A percentile compares a stretch with the other conserved stretches of the same genome.
Evolutionary conservation across 2,888 invertebrate genomes (phyloP).

Genomic region (Cheilosia scutellata): DNA sequence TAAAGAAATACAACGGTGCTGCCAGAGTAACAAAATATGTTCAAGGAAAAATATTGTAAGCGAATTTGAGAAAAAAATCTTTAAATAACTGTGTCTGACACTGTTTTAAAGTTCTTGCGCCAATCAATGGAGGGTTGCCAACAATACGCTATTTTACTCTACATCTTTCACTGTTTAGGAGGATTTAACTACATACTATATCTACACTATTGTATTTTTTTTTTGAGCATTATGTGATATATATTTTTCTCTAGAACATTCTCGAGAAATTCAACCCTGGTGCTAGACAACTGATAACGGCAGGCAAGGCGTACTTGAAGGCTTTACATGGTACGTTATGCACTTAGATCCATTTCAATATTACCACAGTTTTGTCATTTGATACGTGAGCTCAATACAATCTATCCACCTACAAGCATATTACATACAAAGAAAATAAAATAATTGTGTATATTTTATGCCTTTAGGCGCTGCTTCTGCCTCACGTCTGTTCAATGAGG

Average conservation of each 20-base stretch:
- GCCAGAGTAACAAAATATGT: background rate
- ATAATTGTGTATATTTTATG: slow-evolving; percentile 75
- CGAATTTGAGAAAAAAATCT: background rate
- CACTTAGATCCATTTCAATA: slow-evolving; percentile 25
- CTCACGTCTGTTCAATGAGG: slow-evolving; percentile 94
- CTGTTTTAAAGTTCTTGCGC: too few relatives aligned
- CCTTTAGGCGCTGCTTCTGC: slow-evolving; percentile 93
- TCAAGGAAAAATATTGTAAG: background rate
- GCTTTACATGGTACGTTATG: slow-evolving; percentile 94
- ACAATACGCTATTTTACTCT: too few relatives aligned
- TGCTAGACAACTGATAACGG: slow-evolving; percentile 95
- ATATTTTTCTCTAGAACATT: slow-evolving; percentile 92
- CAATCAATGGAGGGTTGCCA: too few relatives aligned
- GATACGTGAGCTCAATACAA: slow-evolving; percentile 7
- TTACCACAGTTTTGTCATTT: background rate
- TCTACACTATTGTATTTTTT: too few relatives aligned
- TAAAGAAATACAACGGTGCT: too few relatives aligned
- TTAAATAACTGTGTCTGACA: background rate
- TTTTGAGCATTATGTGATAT: background rate
- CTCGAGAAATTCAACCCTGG: slow-evolving; percentile 98
- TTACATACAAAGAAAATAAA: background rate
- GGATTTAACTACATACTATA: background rate
- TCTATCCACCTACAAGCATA: background rate
- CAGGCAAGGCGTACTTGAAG: slow-evolving; percentile 97
- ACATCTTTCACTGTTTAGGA: background rate